Conservation (phyloP, 2,113 vertebrate genomes). For the Callospermophilus lateralis region DNA sequence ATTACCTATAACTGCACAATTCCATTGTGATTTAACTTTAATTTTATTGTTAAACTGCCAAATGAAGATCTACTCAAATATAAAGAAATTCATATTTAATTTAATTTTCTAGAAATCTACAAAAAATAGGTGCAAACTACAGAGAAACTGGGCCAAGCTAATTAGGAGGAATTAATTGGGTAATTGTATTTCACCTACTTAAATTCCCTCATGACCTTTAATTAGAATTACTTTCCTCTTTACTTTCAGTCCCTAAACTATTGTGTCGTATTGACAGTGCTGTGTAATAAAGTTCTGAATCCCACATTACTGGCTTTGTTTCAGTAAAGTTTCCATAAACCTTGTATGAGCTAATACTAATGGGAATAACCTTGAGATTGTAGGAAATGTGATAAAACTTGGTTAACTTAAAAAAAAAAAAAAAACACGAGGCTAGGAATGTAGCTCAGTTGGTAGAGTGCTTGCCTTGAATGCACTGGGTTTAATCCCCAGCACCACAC, state of each 20-base stretch:
- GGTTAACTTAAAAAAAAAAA: constrained; percentile 12
- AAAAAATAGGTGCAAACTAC: constrained; percentile 59
- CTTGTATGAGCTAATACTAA: not conserved
- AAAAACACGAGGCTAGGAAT: not conserved
- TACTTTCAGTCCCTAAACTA: constrained; percentile 57
- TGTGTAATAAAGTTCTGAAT: constrained; percentile 55
- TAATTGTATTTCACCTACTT: constrained; percentile 77
- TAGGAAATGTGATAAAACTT: constrained; percentile 15
- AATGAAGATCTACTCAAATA: not conserved
- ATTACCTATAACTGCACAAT: constrained; percentile 23
- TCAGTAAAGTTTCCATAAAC: constrained; percentile 60
- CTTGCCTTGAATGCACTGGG: too few relatives aligned
- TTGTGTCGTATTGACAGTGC: constrained; percentile 33
- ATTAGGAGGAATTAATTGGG: constrained; percentile 75
- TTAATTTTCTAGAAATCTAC: constrained; percentile 16
- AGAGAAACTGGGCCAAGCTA: constrained; percentile 73
- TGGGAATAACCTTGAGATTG: constrained; percentile 56
- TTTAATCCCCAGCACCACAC: too few relatives aligned
- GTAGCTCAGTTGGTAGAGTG: too few relatives aligned
- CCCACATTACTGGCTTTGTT: constrained; percentile 40
- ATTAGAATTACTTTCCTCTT: constrained; percentile 66
- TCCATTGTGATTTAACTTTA: constrained; percentile 42
- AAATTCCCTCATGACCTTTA: constrained; percentile 71
- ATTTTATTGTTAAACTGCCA: constrained; percentile 45
- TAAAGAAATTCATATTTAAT: constrained; percentile 61